Base-by-base conservation (phyloP, 2,888 invertebrate species). In the Dascillus cervinus region DNA sequence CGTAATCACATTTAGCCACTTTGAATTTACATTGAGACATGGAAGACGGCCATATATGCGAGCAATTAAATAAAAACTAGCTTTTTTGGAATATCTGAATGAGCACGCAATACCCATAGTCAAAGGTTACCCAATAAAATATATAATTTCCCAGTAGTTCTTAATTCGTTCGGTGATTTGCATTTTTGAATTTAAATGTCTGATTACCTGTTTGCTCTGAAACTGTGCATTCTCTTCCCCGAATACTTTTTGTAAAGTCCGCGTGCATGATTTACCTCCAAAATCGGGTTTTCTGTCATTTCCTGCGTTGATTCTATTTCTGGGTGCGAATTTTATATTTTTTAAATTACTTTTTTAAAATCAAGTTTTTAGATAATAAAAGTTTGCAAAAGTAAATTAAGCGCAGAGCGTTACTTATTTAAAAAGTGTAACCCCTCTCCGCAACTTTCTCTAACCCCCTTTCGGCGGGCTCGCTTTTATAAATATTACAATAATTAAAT, bases 401-500 rank as follows among this genome's bases (percentile, higher is more conserved):
- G 41, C 48, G 47, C 44, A 43, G 50, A 52, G 52, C 46, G 50
- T 50, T 55, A 53, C 49, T 53, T 52, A 52, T 52, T 53, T 53
- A 53, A 50, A 50, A 41, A n/a, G n/a, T n/a, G n/a, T n/a, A n/a
- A 41, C 33, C 35, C 39, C 36, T 34, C 31, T 36, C 37, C 37
- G 39, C 29, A 27, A 26, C 29, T 33, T 29, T 30, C 30, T 33
- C 30, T 25, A 39, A 37, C 31, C 41, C 38, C 39, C 39, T 34
- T n/a, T n/a, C n/a, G 26, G 45, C 49, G 46, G 46, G 46, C 43
- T 51, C 52, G 58, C 60, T 59, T 61, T 62, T 58, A 62, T 61
- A 60, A 62, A 62, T 62, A 61, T 60, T 62, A 58, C 60, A 60
- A 63, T 62, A 61, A 63, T 63, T 61, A 62, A 60, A 62, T 62